phyloP scores from a whole-genome alignment of 2,113 vertebrate genomes.

The Salvelinus fontinalis region DNA sequence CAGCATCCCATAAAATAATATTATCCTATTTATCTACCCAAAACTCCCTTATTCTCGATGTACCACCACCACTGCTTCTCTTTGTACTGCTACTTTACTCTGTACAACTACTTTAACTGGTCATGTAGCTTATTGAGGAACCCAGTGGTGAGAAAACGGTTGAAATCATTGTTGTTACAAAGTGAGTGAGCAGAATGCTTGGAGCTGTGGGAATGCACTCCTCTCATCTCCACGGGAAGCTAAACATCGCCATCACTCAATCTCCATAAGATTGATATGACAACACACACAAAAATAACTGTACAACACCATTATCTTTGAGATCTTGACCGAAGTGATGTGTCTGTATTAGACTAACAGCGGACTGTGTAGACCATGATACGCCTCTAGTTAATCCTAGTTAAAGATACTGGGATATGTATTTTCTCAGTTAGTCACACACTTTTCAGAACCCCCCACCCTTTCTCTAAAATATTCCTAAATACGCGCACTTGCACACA shows the following conservation, averaged over 20 bases:
- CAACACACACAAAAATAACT: neutral
- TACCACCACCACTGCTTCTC: neutral
- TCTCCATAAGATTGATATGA: neutral
- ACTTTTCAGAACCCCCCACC: too few species aligned
- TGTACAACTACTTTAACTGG: neutral
- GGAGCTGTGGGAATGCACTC: neutral
- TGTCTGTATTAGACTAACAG: neutral
- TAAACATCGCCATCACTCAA: neutral
- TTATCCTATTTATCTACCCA: neutral
- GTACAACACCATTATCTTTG: neutral
- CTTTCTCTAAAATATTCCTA: too few species aligned
- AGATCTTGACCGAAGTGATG: neutral
- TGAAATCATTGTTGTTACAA: neutral
- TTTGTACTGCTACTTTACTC: neutral
- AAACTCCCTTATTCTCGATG: neutral
- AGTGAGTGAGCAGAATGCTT: neutral
- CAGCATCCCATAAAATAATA: neutral
- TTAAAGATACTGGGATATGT: constrained; percentile 14
- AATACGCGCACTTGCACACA: too few species aligned
- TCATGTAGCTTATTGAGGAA: neutral
- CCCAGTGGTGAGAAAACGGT: neutral
- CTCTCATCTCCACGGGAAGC: neutral
- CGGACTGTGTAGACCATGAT: neutral
- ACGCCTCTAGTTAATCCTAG: neutral
- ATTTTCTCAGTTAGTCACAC: neutral